Evolutionary conservation across 1,140 invertebrate genomes (phyloP), one percentile per base, ranked within the genome.

Genomic region (Drosophila sucinea): DNA sequence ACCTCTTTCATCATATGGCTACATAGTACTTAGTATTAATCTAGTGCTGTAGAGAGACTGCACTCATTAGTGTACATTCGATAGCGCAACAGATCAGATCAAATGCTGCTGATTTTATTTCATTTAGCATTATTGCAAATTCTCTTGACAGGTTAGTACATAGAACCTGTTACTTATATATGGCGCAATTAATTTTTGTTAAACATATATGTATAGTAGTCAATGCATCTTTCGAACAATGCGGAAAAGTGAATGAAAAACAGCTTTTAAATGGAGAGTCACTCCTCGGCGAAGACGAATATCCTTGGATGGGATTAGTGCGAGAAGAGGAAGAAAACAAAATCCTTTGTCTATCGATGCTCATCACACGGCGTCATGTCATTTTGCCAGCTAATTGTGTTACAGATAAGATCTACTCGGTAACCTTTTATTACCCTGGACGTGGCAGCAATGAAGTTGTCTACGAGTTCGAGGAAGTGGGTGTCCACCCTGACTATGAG

Each of bases 311-410:
- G 8, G 73, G 73, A 5, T 55, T 71, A 5, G 38, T 74, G 11
- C 41, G 62, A 33, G 67, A 61, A 35, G 40, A 6, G 1, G 0
- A 29, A 0, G 4, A 1, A 0, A 40, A 4, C 3, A 3, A 75
- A 33, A 7, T 32, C 0, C 0, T 0, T 1, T 75, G 73, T 8
- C 6, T 56, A 23, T 29, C 70, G 7, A 41, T 67, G 6, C 47
- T 75, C 3, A 51, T 75, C 27, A 58, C 66, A 27, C 35, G 54
- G n/a, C 62, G 41, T 1, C 58, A 56, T 55, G 70, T 55, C 1
- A 66, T 75, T n/a, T 23, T 67, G 1, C 62, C 73, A 1, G 73
- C 73, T 17, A 62, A 73, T 25, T 75, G 73, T 56, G 30, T 73
- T 0, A 29, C 4, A 5, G 17, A 29, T 38, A 4, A 11, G 3